Percentiles rank a stretch among this genome's conserved stretches.
These are phyloP conservation scores for Hoplostethus atlanticus DNA, from an alignment of 2,797 vertebrate genomes.

Conservation along the genomic window DNA sequence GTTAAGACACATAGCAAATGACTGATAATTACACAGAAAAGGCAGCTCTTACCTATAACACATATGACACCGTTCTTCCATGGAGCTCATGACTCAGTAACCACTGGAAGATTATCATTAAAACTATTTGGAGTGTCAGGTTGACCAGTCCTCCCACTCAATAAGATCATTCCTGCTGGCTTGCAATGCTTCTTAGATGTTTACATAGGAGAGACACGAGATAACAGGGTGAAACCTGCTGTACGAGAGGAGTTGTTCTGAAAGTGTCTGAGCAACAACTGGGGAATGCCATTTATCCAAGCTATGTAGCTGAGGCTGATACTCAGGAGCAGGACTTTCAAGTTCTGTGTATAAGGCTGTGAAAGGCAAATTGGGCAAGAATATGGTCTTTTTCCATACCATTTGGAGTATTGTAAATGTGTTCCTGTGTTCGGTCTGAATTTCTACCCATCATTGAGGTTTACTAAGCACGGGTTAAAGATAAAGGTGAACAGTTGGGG, in stretches of 20 bases:
- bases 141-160: constrained; percentile 24
- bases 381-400: background rate
- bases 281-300: constrained; percentile 59
- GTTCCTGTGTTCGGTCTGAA: background rate
- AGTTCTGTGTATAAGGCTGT: constrained; percentile 45
- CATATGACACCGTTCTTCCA: constrained; percentile 3
- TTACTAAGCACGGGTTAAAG: constrained; percentile 8
- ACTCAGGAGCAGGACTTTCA: constrained; percentile 77
- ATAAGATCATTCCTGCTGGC: background rate
- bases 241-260: constrained; percentile 39
- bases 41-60: background rate
- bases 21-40: background rate
- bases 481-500: constrained; percentile 18
- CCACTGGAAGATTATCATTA: constrained; percentile 4
- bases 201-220: constrained; percentile 22
- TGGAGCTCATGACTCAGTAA: constrained; percentile 42
- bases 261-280: constrained; percentile 39
- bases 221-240: constrained; percentile 34
- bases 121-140: constrained; percentile 31
- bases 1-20: too few relatives aligned
- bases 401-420: background rate
- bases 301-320: constrained; percentile 50
- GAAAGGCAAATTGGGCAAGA: constrained; percentile 4
- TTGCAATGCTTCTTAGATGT: constrained; percentile 4
- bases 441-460: background rate